Percentiles rank a stretch among this genome's conserved stretches.
Conservation (phyloP, 2,888 invertebrate genomes). For the Cosmia pyralina region DNA sequence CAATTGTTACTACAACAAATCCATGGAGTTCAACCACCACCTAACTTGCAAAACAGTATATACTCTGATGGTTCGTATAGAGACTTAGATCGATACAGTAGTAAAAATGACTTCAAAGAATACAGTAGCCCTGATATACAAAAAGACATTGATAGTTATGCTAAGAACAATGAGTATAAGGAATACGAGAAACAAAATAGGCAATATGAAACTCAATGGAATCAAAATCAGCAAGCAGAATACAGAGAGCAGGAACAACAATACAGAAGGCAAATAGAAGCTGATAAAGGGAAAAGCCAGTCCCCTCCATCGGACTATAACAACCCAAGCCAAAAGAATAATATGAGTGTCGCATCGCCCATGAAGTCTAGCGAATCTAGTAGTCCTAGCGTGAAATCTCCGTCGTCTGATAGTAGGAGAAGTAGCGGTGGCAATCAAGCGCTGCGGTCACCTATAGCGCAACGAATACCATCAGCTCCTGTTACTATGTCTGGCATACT, state of each 20-base stretch:
- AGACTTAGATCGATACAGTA: constrained; percentile 86
- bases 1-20: constrained; percentile 91
- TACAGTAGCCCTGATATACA: constrained; percentile 83
- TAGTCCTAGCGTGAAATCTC: constrained; percentile 86
- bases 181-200: constrained; percentile 83
- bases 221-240: constrained; percentile 80
- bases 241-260: constrained; percentile 81
- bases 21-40: constrained; percentile 88
- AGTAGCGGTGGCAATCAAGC: constrained; percentile 91
- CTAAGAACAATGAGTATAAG: constrained; percentile 83
- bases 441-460: constrained; percentile 95
- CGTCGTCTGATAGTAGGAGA: constrained; percentile 87
- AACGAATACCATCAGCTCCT: constrained; percentile 95
- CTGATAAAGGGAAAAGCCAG: constrained; percentile 79
- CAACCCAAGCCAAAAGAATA: constrained; percentile 78
- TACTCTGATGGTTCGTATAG: constrained; percentile 87
- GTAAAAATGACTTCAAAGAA: constrained; percentile 86
- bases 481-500: constrained; percentile 97
- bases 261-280: constrained; percentile 78
- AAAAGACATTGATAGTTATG: constrained; percentile 83
- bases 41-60: constrained; percentile 87
- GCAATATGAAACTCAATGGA: constrained; percentile 84
- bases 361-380: constrained; percentile 88
- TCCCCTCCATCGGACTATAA: constrained; percentile 81
- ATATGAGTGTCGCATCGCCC: constrained; percentile 78